Base-by-base conservation (phyloP, 64 coral and sea anemone species). In the Dendrophyllia cribrosa region DNA sequence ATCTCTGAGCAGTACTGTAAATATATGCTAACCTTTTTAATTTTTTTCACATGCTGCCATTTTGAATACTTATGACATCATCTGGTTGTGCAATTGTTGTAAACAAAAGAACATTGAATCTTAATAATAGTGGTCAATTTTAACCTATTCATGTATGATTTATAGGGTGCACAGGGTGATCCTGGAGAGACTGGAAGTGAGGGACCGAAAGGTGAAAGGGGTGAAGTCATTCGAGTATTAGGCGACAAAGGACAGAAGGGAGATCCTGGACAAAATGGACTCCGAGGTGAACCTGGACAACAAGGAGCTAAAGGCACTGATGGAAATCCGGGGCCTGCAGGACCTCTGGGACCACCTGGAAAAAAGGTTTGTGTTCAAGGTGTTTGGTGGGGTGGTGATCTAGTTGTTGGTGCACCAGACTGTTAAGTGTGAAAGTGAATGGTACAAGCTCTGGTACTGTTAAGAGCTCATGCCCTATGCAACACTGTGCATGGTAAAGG, bases 151-250 rank as follows among this genome's bases (percentile, higher is more conserved):
- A 0, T 51, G 7, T 59, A 4, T 80, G 15, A 48, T 14, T 65
- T 85, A 26, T 52, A 92, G 90, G 90, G 90, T 77, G 5, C 12
- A 13, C 77, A 49, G 24, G 93, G 93, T 20, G 72, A 65, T 0
- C 47, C 74, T 20, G 96, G 96, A 22, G 82, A 67, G 1, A 43
- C 25, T 49, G 96, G 96, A 11, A 34, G 16, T 25, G 10, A n/a
- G 56, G 96, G 96, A 17, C 79, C 73, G 6, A 95, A 89, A 89
- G 96, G 96, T 75, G 91, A 93, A 70, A 92, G 72, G 17, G 96
- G 96, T 24, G 74, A 72, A 15, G 25, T 93, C 12, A n/a, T 89
- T 13, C 72, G 79, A 20, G 14, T 82, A 4, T 55, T 51, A 16
- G 96, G 96, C 52, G 71, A 56, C 6, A 90, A 87, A 72, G 96